Base-by-base conservation (phyloP, 2,113 vertebrate species). In the Clarias macrocephalus region DNA sequence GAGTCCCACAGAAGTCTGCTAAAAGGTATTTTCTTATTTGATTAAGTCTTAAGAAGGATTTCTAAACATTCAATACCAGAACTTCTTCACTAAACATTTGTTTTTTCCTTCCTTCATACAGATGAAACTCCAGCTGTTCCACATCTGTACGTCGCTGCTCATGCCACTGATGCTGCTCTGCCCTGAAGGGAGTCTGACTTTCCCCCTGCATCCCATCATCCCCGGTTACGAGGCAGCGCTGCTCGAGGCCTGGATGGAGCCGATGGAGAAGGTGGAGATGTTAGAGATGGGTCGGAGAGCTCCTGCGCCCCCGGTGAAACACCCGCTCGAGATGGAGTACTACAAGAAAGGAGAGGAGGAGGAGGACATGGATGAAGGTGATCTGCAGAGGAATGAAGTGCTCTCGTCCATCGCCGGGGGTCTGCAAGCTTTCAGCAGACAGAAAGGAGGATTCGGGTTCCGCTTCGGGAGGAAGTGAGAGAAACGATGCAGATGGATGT, bases 371-470 rank as follows among this genome's bases (percentile, higher is more conserved):
- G 91, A 89, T 2, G 92, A 90, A 25, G 92, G 89, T 0, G 94
- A 90, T 0, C 89, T 89, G 23, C 91, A 89, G 76, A 92, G 90
- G 83, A 94, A 93, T 2, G 86, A 94, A 2, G 93, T 93, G 0
- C 93, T 95, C 59, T 93, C 89, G 19, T 95, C 93, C 89, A 93
- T 95, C 0, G 93, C 91, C 0, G 94, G 94, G 59, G 94, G 92
- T 15, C 92, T 95, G 11, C 94, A 95, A 56, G 94, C 95, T 0
- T 93, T 94, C 57, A 93, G 92, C 87, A 89, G 95, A 28, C 93
- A 95, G 89, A 95, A 95, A 88, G 95, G 94, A 60, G 95, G 95
- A 4, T 94, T 95, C 52, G 93, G 94, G 2, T 95, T 95, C 88
- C 94, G 95, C 75, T 95, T 95, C 37, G 95, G 95, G 54, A 89